Evolutionary conservation across 2,888 invertebrate species (phyloP), one percentile per base, ranked within the genome.

Genomic region (Oligia strigilis): DNA sequence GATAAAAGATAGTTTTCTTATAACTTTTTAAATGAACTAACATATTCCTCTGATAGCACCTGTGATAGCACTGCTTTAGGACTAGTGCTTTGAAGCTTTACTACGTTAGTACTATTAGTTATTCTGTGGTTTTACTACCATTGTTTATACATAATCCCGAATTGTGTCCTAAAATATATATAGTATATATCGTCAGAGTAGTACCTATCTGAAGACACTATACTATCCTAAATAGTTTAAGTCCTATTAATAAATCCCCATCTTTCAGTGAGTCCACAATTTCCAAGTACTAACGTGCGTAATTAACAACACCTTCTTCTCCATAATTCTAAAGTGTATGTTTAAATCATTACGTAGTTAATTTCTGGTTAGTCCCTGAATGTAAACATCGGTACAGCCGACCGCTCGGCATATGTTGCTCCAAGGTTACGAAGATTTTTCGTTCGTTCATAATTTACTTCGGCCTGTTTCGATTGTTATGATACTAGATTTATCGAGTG

Each of bases 401-500:
- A 67, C 67, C 71, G 78, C 82, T 72, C 86, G 86, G 89, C 90
- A 87, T 86, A 89, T 90, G 91, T 85, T 86, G 72, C 64, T 55
- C 36, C 91, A 93, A 93, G 93, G 93, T 90, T 92, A 81, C 82
- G 88, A 82, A 87, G 85, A 83, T 92, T 81, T 94, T 93, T 93
- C 49, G 65, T 83, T 83, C 89, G 87, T 87, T 84, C 80, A 90
- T 90, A 91, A 92, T 93, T 93, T 93, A 93, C 92, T 92, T 89
- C 87, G 40, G 81, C 88, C 86, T 86, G 87, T 86, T 88, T 87
- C 89, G 86, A 94, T 93, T 95, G 94, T 95, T 95, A 94, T 93
- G 93, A 93, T 94, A 92, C 89, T 92, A 95, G 95, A 95, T 95
- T 95, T 95, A 95, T 95, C 85, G 93, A 91, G 90, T 93, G 93